Evolutionary conservation across 2,797 vertebrate species (phyloP).

Genomic region (Hydrocynus forskahlii): DNA sequence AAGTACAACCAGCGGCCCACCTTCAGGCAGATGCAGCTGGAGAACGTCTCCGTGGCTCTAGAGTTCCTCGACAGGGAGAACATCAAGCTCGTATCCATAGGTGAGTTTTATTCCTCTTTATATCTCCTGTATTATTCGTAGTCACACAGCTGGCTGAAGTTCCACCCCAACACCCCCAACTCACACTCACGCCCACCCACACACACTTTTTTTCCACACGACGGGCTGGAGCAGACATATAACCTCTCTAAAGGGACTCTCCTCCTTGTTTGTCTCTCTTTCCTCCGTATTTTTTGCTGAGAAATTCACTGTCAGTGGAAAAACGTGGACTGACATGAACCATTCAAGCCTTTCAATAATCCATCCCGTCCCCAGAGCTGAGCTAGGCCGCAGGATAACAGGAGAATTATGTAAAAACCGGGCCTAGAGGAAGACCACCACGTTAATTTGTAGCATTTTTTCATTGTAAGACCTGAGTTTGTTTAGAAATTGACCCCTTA

Average conservation of each 20-base stretch:
- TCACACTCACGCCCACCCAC: no score
- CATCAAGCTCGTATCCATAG: constrained; percentile 94
- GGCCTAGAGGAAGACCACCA: constrained; percentile 10
- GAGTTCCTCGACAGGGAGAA: constrained; percentile 94
- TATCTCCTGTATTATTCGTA: no score
- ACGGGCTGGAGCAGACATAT: no score
- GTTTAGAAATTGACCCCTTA: no score
- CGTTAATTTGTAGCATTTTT: not conserved
- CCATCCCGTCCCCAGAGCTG: not conserved
- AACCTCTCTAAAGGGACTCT: no score
- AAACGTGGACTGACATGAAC: no score
- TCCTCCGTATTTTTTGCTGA: no score
- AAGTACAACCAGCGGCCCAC: constrained; percentile 90
- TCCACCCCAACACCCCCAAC: no score
- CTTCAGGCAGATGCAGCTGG: constrained; percentile 96
- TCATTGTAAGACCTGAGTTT: not conserved
- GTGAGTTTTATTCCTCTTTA: constrained; percentile 71
- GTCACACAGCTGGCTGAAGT: no score
- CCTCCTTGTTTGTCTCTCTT: no score
- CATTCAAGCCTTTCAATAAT: no score
- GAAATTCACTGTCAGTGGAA: constrained; percentile 65
- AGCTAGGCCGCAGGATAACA: constrained; percentile 43
- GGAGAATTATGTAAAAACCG: constrained; percentile 14
- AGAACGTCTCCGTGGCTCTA: constrained; percentile 93
- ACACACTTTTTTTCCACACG: no score